These are phyloP conservation scores for Hesperia comma DNA, from an alignment of 2,888 invertebrate genomes.

Conservation along the genomic window DNA sequence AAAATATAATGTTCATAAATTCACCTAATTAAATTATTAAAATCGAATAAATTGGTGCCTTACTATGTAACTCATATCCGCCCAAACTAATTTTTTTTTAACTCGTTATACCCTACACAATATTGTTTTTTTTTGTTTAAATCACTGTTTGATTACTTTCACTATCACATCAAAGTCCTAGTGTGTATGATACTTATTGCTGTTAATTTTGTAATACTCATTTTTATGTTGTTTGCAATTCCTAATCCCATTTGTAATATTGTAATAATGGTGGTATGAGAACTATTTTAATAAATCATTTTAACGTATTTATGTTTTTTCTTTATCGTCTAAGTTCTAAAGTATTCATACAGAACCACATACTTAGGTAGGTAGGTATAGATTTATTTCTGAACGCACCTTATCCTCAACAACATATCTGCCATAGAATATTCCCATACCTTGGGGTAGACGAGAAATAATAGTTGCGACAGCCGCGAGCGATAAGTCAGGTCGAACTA, in stretches of 20 bases:
- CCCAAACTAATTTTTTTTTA: conserved; percentile 52
- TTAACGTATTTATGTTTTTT: conserved; percentile 40
- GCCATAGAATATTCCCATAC: too few relatives aligned
- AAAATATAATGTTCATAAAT: neutral
- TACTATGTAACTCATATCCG: conserved; percentile 72
- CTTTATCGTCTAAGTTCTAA: conserved; percentile 33
- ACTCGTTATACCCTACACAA: neutral
- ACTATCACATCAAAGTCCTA: neutral
- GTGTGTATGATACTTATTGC: neutral
- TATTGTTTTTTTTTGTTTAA: neutral
- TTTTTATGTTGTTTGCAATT: conserved; percentile 38
- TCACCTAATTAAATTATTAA: neutral
- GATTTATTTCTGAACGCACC: too few relatives aligned
- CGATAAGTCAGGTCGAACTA: too few relatives aligned
- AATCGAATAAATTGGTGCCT: conserved; percentile 65
- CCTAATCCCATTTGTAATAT: conserved; percentile 44
- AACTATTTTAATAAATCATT: conserved; percentile 62
- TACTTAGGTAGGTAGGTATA: too few relatives aligned
- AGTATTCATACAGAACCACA: too few relatives aligned
- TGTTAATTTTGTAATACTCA: conserved; percentile 53
- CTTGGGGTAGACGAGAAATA: too few relatives aligned
- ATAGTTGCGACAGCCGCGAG: too few relatives aligned
- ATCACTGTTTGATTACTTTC: neutral
- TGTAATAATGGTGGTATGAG: conserved; percentile 53
- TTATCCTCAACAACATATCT: too few relatives aligned